A percentile compares a stretch with the other conserved stretches of the same genome.
Conservation (phyloP, 2,113 vertebrate genomes). For the Taurulus bubalis region DNA sequence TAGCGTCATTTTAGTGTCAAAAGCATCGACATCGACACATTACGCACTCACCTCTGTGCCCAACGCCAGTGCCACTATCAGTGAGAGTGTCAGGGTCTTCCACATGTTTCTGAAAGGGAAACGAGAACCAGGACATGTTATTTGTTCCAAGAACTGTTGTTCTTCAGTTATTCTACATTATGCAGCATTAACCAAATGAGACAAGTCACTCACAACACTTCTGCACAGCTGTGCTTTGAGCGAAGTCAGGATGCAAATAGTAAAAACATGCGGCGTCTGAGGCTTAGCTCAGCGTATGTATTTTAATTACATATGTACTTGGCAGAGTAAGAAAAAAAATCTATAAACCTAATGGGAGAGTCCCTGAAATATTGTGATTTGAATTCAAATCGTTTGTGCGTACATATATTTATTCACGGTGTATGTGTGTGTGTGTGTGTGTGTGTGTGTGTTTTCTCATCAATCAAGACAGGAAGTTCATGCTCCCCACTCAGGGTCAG, state of each 20-base stretch:
- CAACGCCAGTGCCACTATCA: slow-evolving; percentile 64
- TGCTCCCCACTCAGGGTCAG: slow-evolving; percentile 56
- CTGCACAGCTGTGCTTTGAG: neutral
- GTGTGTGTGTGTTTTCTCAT: slow-evolving; percentile 55
- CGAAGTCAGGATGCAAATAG: neutral
- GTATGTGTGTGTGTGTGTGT: neutral
- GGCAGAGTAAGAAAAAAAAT: neutral
- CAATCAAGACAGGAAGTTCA: slow-evolving; percentile 67
- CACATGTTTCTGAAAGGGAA: slow-evolving; percentile 74
- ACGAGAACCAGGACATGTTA: slow-evolving; percentile 27
- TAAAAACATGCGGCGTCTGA: neutral
- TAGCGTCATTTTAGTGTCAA: neutral
- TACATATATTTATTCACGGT: slow-evolving; percentile 35
- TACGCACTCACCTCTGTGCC: slow-evolving; percentile 63
- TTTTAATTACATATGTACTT: neutral
- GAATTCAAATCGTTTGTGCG: neutral
- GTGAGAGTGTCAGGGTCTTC: slow-evolving; percentile 54
- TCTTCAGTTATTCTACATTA: neutral
- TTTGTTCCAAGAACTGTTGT: neutral
- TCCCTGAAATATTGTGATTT: neutral
- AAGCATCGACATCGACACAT: neutral
- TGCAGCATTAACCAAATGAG: neutral
- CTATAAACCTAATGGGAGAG: neutral
- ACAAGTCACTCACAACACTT: neutral
- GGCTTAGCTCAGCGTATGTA: neutral